Base-by-base conservation (phyloP, 1,140 invertebrate species). In the Pogonomyrmex californicus region DNA sequence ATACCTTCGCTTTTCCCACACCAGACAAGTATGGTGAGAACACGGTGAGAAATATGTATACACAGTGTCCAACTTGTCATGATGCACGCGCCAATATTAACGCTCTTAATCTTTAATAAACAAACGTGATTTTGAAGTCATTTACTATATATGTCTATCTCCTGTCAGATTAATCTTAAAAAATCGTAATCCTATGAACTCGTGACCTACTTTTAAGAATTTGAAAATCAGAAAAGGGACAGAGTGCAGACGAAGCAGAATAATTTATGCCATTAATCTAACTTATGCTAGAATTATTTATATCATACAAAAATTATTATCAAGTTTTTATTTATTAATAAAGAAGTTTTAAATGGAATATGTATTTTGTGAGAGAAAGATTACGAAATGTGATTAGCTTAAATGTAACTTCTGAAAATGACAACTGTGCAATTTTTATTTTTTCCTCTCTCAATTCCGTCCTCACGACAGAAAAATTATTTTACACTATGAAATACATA, bases 1-100 rank as follows among this genome's bases (percentile, higher is more conserved):
- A 65, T 65, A 70, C n/a, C 23, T 30, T n/a, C 36, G 7, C 60
- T 23, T 66, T 38, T 77, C 62, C 33, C 62, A 63, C 23, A 51
- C 36, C 17, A 49, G 7, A 36, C 44, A 33, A 60, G 60, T 79
- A 68, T 33, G 23, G 49, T 44, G 54, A 58, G n/a, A 58, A 58
- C 6, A 30, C 6, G 12, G 3, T 75, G 44, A 60, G 62, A 36
- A 62, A 12, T n/a, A 44, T 33, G 66, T 78, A 88, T 85, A 70
- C 77, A 68, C 85, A 77, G 65, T 75, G 78, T 85, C 71, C 51
- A 54, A 66, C 65, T 73, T 63, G 79, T 88, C 76, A 56, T 49
- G 33, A n/a, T 70, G 62, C 79, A 79, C 76, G 63, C 87, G 54
- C 56, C 70, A 66, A 88, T 58, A 38, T 88, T 81, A 76, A 75